Percentiles rank a stretch among this genome's conserved stretches.
Evolutionary conservation across 2,888 invertebrate genomes (phyloP).

Genomic region (Choristoneura rosaceana): DNA sequence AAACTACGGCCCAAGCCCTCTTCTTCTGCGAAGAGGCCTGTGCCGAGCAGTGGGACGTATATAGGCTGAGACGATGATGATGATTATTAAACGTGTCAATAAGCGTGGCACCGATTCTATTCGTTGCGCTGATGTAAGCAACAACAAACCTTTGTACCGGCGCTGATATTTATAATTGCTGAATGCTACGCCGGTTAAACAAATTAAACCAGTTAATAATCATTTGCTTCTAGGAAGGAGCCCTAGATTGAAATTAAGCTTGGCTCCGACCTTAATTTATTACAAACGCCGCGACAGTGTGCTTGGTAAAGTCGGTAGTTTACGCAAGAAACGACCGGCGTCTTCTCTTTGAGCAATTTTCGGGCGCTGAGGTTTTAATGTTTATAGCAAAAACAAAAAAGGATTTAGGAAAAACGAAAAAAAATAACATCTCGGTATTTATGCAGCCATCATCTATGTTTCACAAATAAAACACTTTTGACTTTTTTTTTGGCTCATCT

Average conservation of each 20-base stretch:
- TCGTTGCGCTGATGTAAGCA: conserved; percentile 17
- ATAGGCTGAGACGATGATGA: background rate
- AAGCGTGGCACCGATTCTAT: background rate
- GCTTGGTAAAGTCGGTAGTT: background rate
- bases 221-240: conserved; percentile 52
- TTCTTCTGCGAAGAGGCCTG: too few species aligned
- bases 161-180: conserved; percentile 43
- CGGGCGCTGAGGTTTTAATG: too few species aligned
- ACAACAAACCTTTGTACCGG: conserved; percentile 30
- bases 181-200: conserved; percentile 51
- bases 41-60: too few species aligned
- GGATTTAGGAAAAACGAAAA: too few species aligned
- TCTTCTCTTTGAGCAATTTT: background rate
- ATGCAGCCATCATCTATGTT: too few species aligned
- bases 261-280: conserved; percentile 43
- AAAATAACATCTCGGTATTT: too few species aligned
- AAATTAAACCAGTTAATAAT: conserved; percentile 53
- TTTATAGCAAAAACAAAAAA: too few species aligned
- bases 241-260: conserved; percentile 25
- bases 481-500: too few species aligned
- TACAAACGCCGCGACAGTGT: conserved; percentile 9
- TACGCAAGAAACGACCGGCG: background rate
- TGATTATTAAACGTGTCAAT: background rate
- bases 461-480: too few species aligned
- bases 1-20: too few species aligned